Percentiles rank a stretch among this genome's conserved stretches.
Conservation (phyloP, 2,888 invertebrate genomes). For the Scaptomyza flava region DNA sequence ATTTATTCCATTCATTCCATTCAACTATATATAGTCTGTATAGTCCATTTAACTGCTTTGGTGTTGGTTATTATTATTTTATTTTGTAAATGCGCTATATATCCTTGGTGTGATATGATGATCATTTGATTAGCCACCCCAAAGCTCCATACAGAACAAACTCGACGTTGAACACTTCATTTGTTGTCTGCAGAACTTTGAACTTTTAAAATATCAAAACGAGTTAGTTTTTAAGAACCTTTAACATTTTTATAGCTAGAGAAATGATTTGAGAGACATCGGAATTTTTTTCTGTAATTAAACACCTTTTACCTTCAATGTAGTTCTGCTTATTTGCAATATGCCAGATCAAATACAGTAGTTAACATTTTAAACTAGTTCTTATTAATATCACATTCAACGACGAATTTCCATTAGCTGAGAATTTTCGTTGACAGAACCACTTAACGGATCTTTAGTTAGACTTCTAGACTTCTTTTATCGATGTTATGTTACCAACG, state of each 20-base stretch:
- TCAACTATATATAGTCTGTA: constrained; percentile 15
- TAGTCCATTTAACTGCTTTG: constrained; percentile 38
- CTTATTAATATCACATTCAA: too few relatives aligned
- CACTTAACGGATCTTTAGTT: too few relatives aligned
- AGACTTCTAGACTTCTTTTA: too few relatives aligned
- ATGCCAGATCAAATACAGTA: not conserved
- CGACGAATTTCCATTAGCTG: too few relatives aligned
- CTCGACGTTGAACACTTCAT: constrained; percentile 19
- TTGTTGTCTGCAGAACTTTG: not conserved
- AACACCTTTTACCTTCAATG: not conserved
- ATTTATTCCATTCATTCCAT: constrained; percentile 13
- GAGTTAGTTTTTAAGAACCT: not conserved
- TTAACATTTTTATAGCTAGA: not conserved
- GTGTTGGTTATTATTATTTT: constrained; percentile 52
- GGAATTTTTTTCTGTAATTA: too few relatives aligned
- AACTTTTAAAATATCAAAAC: too few relatives aligned
- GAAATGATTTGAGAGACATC: too few relatives aligned
- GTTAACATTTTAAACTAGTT: not conserved
- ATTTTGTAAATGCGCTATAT: constrained; percentile 31
- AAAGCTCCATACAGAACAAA: constrained; percentile 50
- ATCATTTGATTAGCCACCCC: constrained; percentile 29
- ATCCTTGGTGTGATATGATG: constrained; percentile 3
- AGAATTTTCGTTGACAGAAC: too few relatives aligned
- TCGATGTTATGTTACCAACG: too few relatives aligned
- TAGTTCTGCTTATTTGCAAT: not conserved